phyloP scores from a whole-genome alignment of 37 sponge, comb jelly and placozoan species.

The Mnemiopsis leidyi region DNA sequence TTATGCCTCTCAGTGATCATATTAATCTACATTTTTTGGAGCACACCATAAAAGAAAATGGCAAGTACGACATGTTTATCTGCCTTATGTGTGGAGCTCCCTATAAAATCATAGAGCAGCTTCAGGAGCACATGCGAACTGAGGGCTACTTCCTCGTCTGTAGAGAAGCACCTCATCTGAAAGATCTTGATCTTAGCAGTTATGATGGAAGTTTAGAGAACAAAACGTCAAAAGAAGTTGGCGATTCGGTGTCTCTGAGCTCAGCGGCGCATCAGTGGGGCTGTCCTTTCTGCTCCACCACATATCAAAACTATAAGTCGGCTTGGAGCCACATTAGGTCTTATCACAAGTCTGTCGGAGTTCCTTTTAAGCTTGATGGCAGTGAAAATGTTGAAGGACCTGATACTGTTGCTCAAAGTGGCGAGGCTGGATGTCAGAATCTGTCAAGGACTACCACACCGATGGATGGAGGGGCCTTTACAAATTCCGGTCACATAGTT shows the following conservation, averaged over 20 bases:
- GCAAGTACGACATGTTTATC: slow-evolving; percentile 28
- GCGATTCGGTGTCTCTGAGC: background rate
- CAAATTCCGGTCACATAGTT: too few relatives aligned
- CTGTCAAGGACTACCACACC: background rate
- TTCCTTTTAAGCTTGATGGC: background rate
- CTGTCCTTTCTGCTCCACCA: background rate
- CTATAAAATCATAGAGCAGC: slow-evolving; percentile 39
- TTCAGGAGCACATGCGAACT: background rate
- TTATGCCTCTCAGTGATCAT: background rate
- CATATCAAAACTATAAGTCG: slow-evolving; percentile 15
- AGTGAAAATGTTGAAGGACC: background rate
- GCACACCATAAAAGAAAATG: slow-evolving; percentile 43
- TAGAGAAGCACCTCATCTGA: background rate
- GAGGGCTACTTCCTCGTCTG: slow-evolving; percentile 5
- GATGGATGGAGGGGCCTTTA: background rate
- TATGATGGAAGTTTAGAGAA: background rate
- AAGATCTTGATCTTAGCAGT: background rate
- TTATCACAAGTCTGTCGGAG: background rate
- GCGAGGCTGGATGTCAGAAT: background rate
- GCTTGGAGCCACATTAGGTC: slow-evolving; percentile 42
- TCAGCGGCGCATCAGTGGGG: background rate
- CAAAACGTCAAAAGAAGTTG: background rate
- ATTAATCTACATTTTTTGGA: background rate
- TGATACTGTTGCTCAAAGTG: background rate
- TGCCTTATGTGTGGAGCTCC: slow-evolving; percentile 39